These are phyloP conservation scores for Brachystomella parvula DNA, from an alignment of 1,140 invertebrate species.

Conservation along the genomic window DNA sequence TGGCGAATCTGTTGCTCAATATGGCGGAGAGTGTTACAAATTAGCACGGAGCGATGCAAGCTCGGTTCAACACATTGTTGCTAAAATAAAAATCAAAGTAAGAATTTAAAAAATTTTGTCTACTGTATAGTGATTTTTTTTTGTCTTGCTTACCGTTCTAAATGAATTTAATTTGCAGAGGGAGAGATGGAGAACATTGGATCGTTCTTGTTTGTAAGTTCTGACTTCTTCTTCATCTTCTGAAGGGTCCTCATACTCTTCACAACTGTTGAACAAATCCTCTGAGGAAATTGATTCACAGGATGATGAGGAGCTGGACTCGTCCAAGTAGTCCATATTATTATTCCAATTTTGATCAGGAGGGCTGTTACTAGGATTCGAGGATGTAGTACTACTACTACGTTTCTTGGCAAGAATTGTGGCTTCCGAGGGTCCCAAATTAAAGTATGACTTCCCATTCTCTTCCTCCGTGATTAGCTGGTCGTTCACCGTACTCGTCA, in stretches of 20 bases:
- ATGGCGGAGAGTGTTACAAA: conserved; percentile 83
- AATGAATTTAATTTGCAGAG: conserved; percentile 73
- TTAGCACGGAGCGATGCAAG: conserved; percentile 82
- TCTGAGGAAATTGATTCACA: conserved; percentile 39
- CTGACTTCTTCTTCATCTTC: conserved; percentile 39
- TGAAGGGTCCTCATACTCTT: conserved; percentile 36
- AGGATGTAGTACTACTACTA: conserved; percentile 36
- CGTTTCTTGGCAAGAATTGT: conserved; percentile 39
- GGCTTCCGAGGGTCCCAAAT: conserved; percentile 61
- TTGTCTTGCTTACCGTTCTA: conserved; percentile 33
- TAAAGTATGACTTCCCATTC: conserved; percentile 81
- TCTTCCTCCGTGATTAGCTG: conserved; percentile 52
- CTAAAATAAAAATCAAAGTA: conserved; percentile 40
- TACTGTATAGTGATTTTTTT: neutral
- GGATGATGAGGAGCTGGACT: conserved; percentile 30
- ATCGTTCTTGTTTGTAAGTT: conserved; percentile 72
- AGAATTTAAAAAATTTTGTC: neutral
- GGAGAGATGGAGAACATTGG: conserved; percentile 83
- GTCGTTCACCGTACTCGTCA: neutral
- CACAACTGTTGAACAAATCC: conserved; percentile 39
- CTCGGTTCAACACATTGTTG: conserved; percentile 81
- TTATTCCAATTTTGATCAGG: conserved; percentile 49
- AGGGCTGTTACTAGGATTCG: conserved; percentile 21
- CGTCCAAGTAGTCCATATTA: conserved; percentile 20
- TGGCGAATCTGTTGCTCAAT: conserved; percentile 84